These are phyloP conservation scores for Brachionus rubens DNA, from an alignment of 1,140 invertebrate species.

Conservation along the genomic window DNA sequence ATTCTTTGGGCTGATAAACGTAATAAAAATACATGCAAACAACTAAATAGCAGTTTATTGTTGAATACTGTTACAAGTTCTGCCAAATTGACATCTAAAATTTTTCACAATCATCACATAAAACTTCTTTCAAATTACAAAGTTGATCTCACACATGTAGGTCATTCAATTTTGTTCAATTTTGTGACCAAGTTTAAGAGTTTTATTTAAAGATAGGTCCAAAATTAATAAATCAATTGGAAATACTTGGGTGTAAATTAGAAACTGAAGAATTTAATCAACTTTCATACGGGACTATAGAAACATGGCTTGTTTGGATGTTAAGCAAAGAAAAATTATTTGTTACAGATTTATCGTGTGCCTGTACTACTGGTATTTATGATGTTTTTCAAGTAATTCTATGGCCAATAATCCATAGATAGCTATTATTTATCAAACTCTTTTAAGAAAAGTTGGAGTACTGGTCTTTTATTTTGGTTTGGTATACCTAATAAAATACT, in stretches of 20 bases:
- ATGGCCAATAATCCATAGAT: too few species aligned
- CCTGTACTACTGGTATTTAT: background rate
- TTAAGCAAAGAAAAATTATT: background rate
- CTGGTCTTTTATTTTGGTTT: background rate
- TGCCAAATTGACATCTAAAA: background rate
- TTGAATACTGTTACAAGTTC: background rate
- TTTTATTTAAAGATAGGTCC: background rate
- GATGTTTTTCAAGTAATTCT: constrained; percentile 1
- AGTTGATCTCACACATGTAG: constrained; percentile 25
- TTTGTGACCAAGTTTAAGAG: too few species aligned
- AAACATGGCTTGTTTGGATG: constrained; percentile 25
- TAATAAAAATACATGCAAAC: background rate
- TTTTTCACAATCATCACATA: background rate
- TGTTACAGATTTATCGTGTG: constrained; percentile 29
- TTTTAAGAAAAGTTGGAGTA: constrained; percentile 16
- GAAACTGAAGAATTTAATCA: background rate
- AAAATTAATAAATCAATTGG: constrained; percentile 12
- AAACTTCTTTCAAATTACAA: constrained; percentile 8
- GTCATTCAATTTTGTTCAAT: background rate
- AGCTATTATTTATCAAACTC: too few species aligned
- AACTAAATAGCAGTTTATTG: background rate
- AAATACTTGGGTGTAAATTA: constrained; percentile 6
- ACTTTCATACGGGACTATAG: constrained; percentile 25
- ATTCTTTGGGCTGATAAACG: constrained; percentile 31
- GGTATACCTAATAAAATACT: constrained; percentile 12